Percentiles rank a stretch among this genome's conserved stretches.
Conservation (phyloP, 2,113 vertebrate species). For the Gymnocephalus cernua region DNA sequence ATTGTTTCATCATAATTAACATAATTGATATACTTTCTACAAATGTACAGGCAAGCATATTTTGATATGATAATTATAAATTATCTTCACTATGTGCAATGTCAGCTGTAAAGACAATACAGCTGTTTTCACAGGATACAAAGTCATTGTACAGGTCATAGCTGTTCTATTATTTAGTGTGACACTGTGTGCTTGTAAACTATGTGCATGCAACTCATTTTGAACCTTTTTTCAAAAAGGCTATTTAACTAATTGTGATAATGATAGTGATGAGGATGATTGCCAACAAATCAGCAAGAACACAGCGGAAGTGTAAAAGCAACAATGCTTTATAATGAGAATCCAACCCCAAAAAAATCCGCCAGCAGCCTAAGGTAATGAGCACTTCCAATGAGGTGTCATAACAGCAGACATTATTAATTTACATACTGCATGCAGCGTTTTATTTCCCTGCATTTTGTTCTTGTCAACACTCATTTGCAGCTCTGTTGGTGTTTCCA, state of each 20-base stretch:
- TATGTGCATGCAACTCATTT: too few species aligned
- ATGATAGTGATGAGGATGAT: neutral
- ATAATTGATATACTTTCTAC: too few species aligned
- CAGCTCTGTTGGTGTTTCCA: neutral
- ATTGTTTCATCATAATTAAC: neutral
- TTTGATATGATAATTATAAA: neutral
- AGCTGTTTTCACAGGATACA: neutral
- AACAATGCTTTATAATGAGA: neutral
- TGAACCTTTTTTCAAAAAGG: neutral
- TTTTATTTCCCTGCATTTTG: conserved; percentile 15
- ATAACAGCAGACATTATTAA: conserved; percentile 34
- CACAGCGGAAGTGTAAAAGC: neutral
- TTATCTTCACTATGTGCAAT: neutral
- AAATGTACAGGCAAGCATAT: neutral
- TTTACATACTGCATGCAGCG: conserved; percentile 11
- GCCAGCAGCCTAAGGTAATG: conserved; percentile 27
- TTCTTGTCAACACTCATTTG: conserved; percentile 27
- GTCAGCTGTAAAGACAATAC: neutral
- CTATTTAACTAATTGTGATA: neutral
- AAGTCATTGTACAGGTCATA: neutral
- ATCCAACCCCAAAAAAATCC: neutral
- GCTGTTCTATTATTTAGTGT: neutral
- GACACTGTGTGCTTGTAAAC: neutral
- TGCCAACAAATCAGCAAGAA: neutral
- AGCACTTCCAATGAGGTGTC: neutral